A percentile compares a stretch with the other conserved stretches of the same genome.
Evolutionary conservation across 2,888 invertebrate species (phyloP).

Genomic region (Eupelmus urozonus): DNA sequence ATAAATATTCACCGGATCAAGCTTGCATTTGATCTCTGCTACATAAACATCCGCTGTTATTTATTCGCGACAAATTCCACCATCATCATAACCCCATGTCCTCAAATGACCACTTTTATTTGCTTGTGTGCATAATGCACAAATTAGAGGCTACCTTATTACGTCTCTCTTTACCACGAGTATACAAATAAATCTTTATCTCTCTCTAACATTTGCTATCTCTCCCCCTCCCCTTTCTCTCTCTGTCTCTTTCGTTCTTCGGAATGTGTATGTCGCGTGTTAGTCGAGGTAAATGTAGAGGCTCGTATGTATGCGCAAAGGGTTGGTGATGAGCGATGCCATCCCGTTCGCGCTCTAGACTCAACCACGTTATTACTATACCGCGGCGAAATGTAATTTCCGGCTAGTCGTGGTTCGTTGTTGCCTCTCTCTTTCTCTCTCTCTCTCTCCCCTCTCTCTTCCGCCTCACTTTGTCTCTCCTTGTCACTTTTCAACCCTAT

Average conservation of each 20-base stretch:
- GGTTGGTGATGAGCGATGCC: constrained; percentile 54
- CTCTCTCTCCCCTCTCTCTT: constrained; percentile 18
- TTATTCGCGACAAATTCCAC: constrained; percentile 6
- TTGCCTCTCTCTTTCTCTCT: constrained; percentile 59
- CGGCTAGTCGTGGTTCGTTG: constrained; percentile 68
- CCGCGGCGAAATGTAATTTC: constrained; percentile 75
- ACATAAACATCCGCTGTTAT: constrained; percentile 33
- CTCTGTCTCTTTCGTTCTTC: neutral
- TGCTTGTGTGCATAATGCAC: constrained; percentile 20
- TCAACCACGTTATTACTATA: constrained; percentile 69
- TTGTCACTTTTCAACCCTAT: constrained; percentile 22
- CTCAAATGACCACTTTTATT: constrained; percentile 45
- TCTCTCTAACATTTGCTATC: no score
- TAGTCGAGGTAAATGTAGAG: neutral
- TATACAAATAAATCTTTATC: constrained; percentile 57
- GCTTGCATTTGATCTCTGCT: constrained; percentile 18
- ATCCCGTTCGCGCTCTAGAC: constrained; percentile 46
- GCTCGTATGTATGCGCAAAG: constrained; percentile 51
- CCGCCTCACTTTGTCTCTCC: constrained; percentile 8
- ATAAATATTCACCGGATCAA: constrained; percentile 11
- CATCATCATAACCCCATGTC: constrained; percentile 4
- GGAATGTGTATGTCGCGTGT: constrained; percentile 5
- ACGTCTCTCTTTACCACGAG: constrained; percentile 18
- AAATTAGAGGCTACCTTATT: constrained; percentile 41
- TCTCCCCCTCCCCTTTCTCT: no score